Evolutionary conservation across 1,140 invertebrate species (phyloP), one percentile per base, ranked within the genome.

Genomic region (Rhyzopertha dominica): DNA sequence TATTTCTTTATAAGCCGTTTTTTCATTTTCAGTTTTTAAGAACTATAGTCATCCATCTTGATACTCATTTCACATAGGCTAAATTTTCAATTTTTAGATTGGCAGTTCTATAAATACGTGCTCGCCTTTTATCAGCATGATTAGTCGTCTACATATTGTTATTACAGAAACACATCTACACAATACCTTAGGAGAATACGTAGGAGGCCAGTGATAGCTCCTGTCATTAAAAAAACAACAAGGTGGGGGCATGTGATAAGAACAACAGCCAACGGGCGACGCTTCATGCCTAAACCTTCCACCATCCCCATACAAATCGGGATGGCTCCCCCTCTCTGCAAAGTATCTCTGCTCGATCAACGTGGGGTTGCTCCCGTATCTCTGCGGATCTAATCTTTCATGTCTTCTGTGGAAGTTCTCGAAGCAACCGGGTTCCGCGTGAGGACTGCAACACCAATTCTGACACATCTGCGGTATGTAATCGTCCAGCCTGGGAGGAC

Each of bases 401-500:
- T 69, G 67, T n/a, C 66, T 49, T 30, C 63, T 45, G 45, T 64
- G 61, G 31, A 65, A 67, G 37, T 60, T 62, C 29, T 67, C 63
- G 35, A 55, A 64, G 48, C 52, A 58, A 32, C 10, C n/a, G 4
- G 36, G 19, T 62, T 59, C 34, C 65, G 59, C 26, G 70, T 63
- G 35, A 58, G 67, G 29, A 65, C 71, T 61, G 49, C 62, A 43
- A 63, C 70, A 46, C 68, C 69, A 35, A 66, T 67, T 61, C 63
- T 73, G 43, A 60, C 58, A 63, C 16, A 67, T 66, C 38, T 66
- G 66, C 24, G 68, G 68, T 5, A 68, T 68, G 49, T 73, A 62
- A 44, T 65, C 62, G 5, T 67, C 65, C 24, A 61, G 42, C 22
- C 56, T 45, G 2, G 62, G 61, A 14, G 63, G 63, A 35, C 58